Conservation (phyloP, 2,113 vertebrate species). For the Glaucomys volans region DNA sequence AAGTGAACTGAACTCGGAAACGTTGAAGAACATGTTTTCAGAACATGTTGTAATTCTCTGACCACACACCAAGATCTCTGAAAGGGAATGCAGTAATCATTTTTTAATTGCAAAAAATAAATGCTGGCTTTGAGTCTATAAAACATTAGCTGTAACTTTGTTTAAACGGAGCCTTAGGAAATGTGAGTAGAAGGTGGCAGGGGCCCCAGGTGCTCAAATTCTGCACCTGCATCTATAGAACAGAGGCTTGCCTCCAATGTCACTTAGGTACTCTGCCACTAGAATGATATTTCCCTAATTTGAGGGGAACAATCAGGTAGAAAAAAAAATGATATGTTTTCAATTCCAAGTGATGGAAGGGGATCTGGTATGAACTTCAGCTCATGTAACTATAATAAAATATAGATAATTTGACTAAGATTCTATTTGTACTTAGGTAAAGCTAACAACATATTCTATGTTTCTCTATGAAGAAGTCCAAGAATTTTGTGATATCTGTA, state of each 20-base stretch:
- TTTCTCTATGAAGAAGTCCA: not conserved
- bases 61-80: slow-evolving; percentile 2
- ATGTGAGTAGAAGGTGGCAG: not conserved
- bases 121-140: not conserved
- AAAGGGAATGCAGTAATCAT: slow-evolving; percentile 29
- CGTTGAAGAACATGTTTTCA: not conserved
- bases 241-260: not conserved
- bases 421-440: slow-evolving; percentile 9
- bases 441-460: not conserved
- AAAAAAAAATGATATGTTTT: not conserved
- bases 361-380: not conserved
- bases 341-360: not conserved
- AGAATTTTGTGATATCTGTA: not conserved
- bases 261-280: not conserved
- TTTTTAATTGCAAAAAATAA: not conserved
- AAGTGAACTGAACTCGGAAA: slow-evolving; percentile 52
- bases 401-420: not conserved
- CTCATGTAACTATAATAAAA: not conserved
- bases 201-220: not conserved
- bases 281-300: not conserved
- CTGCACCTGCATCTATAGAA: not conserved
- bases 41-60: not conserved
- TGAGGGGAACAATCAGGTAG: not conserved
- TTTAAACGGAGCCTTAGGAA: not conserved
- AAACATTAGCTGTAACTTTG: not conserved